phyloP scores from a whole-genome alignment of 2,888 invertebrate species.

The Ophion ellenae region DNA sequence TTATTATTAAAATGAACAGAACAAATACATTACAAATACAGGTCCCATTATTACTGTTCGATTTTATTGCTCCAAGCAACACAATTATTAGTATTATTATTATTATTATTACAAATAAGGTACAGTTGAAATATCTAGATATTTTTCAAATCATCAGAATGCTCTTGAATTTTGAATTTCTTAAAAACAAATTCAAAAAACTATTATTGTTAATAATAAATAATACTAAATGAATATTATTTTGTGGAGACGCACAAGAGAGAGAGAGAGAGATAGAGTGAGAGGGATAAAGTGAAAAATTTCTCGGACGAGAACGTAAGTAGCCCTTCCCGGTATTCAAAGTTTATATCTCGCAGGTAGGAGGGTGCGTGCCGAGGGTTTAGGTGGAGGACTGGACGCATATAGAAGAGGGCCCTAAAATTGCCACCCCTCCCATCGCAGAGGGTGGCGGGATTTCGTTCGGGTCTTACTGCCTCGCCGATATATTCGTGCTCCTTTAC shows the following conservation, averaged over 20 bases:
- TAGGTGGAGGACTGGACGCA: conserved; percentile 4
- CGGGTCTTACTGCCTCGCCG: conserved; percentile 8
- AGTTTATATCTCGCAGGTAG: conserved; percentile 27
- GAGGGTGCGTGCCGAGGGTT: conserved; percentile 10
- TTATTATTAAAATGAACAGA: too few species aligned
- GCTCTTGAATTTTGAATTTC: too few species aligned
- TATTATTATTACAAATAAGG: too few species aligned
- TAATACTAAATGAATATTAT: too few species aligned
- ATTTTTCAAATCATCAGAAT: too few species aligned
- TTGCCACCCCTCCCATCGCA: conserved; percentile 28
- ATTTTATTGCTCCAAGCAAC: too few species aligned
- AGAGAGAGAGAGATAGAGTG: not conserved
- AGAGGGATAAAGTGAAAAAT: not conserved
- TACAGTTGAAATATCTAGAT: too few species aligned
- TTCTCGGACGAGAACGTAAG: not conserved
- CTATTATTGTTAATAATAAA: too few species aligned
- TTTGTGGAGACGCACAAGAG: not conserved
- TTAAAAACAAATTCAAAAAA: too few species aligned
- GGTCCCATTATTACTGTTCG: too few species aligned
- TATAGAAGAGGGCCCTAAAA: conserved; percentile 28
- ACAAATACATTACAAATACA: too few species aligned
- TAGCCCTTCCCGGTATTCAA: conserved; percentile 11
- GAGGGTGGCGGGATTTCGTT: conserved; percentile 38
- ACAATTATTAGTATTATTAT: too few species aligned
- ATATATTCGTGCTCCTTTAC: not conserved